Conservation (phyloP, 2,113 vertebrate genomes). For the Cichladusa arquata region DNA sequence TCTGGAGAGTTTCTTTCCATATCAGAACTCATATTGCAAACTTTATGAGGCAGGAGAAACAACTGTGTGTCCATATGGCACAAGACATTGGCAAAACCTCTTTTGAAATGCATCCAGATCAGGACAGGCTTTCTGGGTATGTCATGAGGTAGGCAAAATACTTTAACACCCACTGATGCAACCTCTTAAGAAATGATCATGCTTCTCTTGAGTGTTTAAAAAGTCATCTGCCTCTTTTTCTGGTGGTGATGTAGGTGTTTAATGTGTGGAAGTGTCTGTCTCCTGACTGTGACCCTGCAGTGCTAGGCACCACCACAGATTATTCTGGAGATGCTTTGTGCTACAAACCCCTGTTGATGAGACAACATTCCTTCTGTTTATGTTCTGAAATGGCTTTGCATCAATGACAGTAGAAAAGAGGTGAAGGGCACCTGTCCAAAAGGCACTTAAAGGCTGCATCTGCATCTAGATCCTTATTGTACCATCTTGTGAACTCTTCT, state of each 20-base stretch:
- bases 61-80: neutral
- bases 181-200: neutral
- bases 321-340: neutral
- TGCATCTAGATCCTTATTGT: neutral
- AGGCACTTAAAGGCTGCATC: neutral
- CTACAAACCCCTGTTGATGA: neutral
- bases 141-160: neutral
- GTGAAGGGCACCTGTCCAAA: neutral
- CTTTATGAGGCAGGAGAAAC: neutral
- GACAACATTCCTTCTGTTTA: rapidly evolving
- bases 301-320: no score
- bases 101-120: neutral
- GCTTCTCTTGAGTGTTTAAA: neutral
- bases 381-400: neutral
- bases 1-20: neutral
- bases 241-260: neutral
- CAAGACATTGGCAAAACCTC: neutral
- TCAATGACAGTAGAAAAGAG: neutral
- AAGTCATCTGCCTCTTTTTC: neutral
- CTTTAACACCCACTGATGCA: rapidly evolving
- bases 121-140: neutral
- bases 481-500: neutral
- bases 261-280: neutral
- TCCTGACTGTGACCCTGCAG: neutral
- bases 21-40: neutral